Base-by-base conservation (phyloP, 2,888 invertebrate species). In the Gonocerus acuteangulatus region DNA sequence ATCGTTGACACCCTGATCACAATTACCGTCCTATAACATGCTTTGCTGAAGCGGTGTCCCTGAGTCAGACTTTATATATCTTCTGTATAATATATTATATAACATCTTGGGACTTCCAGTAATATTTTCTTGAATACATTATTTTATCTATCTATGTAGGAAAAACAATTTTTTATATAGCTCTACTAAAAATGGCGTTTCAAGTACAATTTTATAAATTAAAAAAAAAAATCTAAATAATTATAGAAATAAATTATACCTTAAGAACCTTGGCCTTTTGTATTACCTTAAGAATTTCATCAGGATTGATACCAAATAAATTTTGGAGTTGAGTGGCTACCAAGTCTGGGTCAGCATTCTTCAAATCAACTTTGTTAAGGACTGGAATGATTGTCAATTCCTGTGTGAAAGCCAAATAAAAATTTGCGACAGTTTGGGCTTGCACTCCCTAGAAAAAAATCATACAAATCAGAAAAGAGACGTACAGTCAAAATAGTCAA, bases 351-450 rank as follows among this genome's bases (percentile, higher is more conserved):
- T 94, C 78, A 0, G 95, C 95, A 74, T 88, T 82, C 69, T 92
- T 91, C 59, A 97, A 79, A 74, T 99, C 97, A 61, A 97, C 92
- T 79, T 99, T 99, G 76, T 97, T 99, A 34, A 99, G 77, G 1
- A 94, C 93, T 0, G 97, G 95, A 70, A 97, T 84, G 62, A 97
- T 86, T 1, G 80, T 75, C 57, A 96, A 75, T 69, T 94, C 84
- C 67, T 83, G 83, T 56, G 83, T 84, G 74, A 88, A 88, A 0
- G 97, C 95, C 65, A 96, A 75, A 73, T 90, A 88, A 76, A 92
- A 95, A 71, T 97, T 97, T 15, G 97, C 95, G 1, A 97, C 93
- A 0, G 97, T 99, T 76, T 99, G 97, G 0, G 97, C 96, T 77
- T 96, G 94, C 1, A 95, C 86, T 7, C 89, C 89, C 65, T 60